Base-by-base conservation (phyloP, 2,113 vertebrate genomes). In the Bettongia penicillata region DNA sequence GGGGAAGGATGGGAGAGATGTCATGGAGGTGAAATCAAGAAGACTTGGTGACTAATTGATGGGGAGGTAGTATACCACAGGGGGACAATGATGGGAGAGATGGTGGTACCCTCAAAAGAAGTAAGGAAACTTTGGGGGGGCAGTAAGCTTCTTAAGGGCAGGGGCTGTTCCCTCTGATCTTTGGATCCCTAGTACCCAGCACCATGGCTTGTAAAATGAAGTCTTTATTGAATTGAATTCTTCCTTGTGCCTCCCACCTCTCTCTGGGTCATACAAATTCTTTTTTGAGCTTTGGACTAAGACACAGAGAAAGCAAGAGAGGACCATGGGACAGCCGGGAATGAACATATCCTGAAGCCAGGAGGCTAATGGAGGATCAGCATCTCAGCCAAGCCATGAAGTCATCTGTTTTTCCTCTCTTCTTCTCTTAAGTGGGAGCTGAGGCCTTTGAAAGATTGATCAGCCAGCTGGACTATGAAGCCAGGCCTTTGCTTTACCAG, bases 301-400 rank as follows among this genome's bases (percentile, higher is more conserved):
- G 68, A 77, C 68, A 77, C 68, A 22, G 16, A 77, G 37, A 77
- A 47, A 50, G 89, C 43, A 90, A 48, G 49, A 90, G 89, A 90
- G 26, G 89, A 90, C 43, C 89, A 90, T 90, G 89, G 89, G 89
- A 50, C 89, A 90, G 89, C 89, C 89, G 89, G 89, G 89, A 90
- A 90, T 90, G 43, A 90, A 49, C 25, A 26, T 25, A 48, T 50
- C 49, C 89, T 24, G 10, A 49, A 50, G 49, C 47, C 89, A 49
- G 89, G 49, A 50, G 49, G 89, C 47, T 90, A 90, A 90, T 90
- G 90, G 90, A 90, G 90, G 49, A 90, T 48, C 90, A 48, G 49
- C 47, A 51, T 51, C 90, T 89, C 31, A n/a, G 26, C 19, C 84
- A 89, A 61, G 52, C 28, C 8, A 3, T 57, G 53, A 91, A 53